These are phyloP conservation scores for Hetaerina titia DNA, from an alignment of 2,888 invertebrate genomes.

Conservation along the genomic window DNA sequence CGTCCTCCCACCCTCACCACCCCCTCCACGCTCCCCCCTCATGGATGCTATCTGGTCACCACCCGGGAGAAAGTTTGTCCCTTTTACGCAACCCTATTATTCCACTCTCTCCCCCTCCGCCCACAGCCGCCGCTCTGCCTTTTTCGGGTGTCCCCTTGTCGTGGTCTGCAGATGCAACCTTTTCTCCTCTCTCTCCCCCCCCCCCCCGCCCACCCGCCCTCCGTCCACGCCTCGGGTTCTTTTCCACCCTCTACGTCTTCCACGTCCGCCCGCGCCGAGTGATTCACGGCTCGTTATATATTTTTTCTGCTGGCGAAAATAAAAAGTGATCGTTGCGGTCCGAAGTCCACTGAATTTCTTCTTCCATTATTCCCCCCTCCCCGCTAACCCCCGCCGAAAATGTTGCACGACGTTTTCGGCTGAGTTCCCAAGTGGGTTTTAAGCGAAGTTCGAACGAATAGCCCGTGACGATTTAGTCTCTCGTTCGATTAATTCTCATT, in stretches of 20 bases:
- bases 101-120: not conserved
- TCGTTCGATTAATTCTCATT: not conserved
- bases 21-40: not conserved
- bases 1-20: not conserved
- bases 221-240: not conserved
- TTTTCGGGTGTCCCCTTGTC: constrained; percentile 39
- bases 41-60: constrained; percentile 13
- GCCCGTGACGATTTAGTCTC: not conserved
- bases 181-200: too few species aligned
- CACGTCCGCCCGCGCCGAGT: not conserved
- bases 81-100: constrained; percentile 35
- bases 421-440: constrained; percentile 6
- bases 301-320: not conserved
- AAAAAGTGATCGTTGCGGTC: constrained; percentile 3
- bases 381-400: not conserved
- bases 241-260: not conserved
- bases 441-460: constrained; percentile 22
- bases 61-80: not conserved
- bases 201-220: not conserved
- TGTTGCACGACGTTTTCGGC: not conserved
- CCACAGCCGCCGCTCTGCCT: not conserved
- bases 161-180: not conserved
- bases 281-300: not conserved
- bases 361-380: not conserved
- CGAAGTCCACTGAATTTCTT: not conserved